A percentile compares a stretch with the other conserved stretches of the same genome.
Evolutionary conservation across 2,113 vertebrate genomes (phyloP).

Genomic region (Motacilla tschutschensis): DNA sequence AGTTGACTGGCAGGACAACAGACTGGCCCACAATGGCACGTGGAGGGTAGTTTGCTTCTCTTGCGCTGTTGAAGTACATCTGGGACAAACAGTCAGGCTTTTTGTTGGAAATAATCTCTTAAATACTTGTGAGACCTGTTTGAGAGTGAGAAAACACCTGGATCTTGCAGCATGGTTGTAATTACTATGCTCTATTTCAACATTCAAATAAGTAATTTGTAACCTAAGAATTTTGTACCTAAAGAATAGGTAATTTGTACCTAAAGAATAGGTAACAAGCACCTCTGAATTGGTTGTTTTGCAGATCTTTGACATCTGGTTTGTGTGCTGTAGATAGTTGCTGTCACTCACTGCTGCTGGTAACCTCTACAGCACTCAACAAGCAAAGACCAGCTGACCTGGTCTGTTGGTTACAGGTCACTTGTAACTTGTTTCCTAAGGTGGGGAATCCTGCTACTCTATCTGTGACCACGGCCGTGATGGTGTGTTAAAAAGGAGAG

Average conservation of each 20-base stretch:
- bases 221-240: no score
- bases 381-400: neutral
- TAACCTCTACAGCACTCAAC: neutral
- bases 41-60: neutral
- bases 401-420: neutral
- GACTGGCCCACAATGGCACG: neutral
- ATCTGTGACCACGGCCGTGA: neutral
- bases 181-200: neutral
- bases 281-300: neutral
- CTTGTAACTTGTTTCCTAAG: neutral
- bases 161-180: neutral
- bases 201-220: neutral
- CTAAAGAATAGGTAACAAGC: neutral
- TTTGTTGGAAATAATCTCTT: neutral
- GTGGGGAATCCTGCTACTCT: neutral
- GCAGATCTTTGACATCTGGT: neutral
- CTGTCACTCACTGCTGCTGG: neutral
- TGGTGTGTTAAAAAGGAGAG: neutral
- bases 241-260: no score
- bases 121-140: neutral
- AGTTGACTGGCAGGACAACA: neutral
- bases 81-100: neutral
- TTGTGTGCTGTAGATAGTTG: neutral
- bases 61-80: neutral
- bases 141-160: neutral